These are phyloP conservation scores for Smutsia gigantea DNA, from an alignment of 2,797 vertebrate species.

Conservation along the genomic window DNA sequence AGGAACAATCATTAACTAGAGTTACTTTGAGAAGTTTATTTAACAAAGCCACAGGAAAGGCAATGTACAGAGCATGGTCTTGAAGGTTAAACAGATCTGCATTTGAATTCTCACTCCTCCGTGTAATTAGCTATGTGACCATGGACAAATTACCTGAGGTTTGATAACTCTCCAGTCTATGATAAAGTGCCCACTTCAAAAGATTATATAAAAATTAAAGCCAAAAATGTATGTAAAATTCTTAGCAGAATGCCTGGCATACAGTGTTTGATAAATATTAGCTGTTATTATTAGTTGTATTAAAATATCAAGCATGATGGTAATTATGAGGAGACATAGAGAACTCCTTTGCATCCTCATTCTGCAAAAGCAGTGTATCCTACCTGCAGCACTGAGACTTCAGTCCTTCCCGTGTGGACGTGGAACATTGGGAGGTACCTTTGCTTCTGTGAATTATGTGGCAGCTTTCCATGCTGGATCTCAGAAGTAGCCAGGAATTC, in stretches of 20 bases:
- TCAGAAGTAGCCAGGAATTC: background rate
- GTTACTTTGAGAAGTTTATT: background rate
- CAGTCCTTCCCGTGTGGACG: background rate
- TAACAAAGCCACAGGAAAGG: background rate
- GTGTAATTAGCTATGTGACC: background rate
- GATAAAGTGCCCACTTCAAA: background rate
- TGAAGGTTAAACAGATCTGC: background rate
- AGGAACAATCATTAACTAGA: background rate
- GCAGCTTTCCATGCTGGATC: background rate
- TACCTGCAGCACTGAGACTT: background rate
- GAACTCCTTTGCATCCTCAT: background rate
- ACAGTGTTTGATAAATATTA: background rate
- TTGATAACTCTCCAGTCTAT: background rate
- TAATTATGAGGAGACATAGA: background rate
- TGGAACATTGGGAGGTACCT: too few relatives aligned
- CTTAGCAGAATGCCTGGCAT: background rate
- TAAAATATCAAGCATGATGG: background rate
- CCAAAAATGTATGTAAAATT: background rate
- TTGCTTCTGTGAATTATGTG: background rate
- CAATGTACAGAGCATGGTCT: background rate
- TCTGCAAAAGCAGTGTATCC: background rate
- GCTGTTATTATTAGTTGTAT: background rate
- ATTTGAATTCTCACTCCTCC: background rate
- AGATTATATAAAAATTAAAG: background rate
- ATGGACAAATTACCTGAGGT: background rate